These are phyloP conservation scores for Cephus sareptanus DNA, from an alignment of 2,888 invertebrate species.

Conservation along the genomic window DNA sequence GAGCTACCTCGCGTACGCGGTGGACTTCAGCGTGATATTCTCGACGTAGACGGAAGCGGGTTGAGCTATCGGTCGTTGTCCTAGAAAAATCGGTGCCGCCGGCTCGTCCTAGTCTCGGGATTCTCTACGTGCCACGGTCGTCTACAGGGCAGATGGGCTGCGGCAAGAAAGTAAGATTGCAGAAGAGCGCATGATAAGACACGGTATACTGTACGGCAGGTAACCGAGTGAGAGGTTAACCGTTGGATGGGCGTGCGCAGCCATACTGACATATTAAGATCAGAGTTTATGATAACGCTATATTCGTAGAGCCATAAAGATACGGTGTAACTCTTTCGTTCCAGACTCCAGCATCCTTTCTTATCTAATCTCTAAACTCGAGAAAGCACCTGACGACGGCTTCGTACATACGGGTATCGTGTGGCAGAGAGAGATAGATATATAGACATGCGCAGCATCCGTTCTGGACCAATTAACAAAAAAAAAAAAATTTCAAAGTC, in stretches of 20 bases:
- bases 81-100: neutral
- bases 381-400: neutral
- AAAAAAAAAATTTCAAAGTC: neutral
- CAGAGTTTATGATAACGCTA: conserved; percentile 43
- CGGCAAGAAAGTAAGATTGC: neutral
- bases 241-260: conserved; percentile 24
- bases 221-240: neutral
- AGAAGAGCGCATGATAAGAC: neutral
- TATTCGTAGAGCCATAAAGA: conserved; percentile 42
- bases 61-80: neutral
- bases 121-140: neutral
- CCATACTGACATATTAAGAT: conserved; percentile 50
- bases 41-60: neutral
- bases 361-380: neutral
- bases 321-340: conserved; percentile 40
- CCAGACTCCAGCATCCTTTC: conserved; percentile 30
- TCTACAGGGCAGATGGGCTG: no score
- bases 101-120: neutral
- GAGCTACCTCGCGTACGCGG: neutral
- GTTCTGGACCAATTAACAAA: neutral
- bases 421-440: no score
- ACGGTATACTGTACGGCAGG: neutral
- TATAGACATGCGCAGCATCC: neutral
- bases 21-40: neutral
- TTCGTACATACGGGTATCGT: no score